Base-by-base conservation (phyloP, 2,888 invertebrate genomes). In the Isotomurus palustris region DNA sequence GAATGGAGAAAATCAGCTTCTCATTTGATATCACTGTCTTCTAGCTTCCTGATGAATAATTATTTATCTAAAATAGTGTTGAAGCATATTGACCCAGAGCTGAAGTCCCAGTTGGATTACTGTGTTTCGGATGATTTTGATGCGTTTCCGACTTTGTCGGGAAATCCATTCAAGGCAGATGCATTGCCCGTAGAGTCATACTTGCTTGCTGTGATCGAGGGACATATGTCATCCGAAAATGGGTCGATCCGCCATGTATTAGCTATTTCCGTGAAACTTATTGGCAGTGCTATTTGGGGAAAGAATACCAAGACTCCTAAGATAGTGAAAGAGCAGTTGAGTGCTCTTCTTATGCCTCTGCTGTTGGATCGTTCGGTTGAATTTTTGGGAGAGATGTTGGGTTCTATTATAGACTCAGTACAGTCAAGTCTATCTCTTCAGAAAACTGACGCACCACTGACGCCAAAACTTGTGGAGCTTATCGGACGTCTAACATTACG, bases 101-200 rank as follows among this genome's bases (percentile, higher is more conserved):
- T 66, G 24, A 65, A 67, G 45, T 19, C 43, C 1, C 62, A 59
- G 2, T 63, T 70, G 57, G 67, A 68, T 21, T 45, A 59, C 3
- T 56, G 62, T 47, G 58, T 63, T 17, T 53, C 56, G 0, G 62
- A 61, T 28, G 67, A 70, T 17, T 65, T 60, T 24, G 59, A 53
- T n/a, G 47, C 51, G 2, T 66, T 66, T 12, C 69, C 69, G 1
- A 63, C 64, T 41, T 54, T 62, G 29, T 58, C 56, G 25, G 62
- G 56, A 24, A 63, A 48, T 21, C 45, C 60, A n/a, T 68, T 58
- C 29, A 68, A 67, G 40, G 53, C 62, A 62, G 88, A 91, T 73
- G 83, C 88, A 35, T 85, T 91, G 64, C 90, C 91, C 14, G 85
- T 87, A 0, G 91, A 91, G 74, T 88, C 86, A 71, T 89, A 87